Conservation (phyloP, 2,797 vertebrate genomes). For the Mus minutoides region DNA sequence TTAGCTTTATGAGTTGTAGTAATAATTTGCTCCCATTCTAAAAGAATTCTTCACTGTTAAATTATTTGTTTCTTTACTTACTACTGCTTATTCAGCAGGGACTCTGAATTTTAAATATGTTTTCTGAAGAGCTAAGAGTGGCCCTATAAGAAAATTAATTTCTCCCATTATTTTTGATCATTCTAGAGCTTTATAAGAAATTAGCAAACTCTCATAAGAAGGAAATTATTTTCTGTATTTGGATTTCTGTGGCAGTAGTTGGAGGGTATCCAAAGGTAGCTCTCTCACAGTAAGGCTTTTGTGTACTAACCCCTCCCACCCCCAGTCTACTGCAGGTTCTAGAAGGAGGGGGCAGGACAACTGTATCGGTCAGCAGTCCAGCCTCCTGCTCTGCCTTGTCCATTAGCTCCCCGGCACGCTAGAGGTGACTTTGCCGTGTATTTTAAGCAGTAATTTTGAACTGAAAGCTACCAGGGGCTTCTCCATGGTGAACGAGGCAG, state of each 20-base stretch:
- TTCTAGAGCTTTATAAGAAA: background rate
- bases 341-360: background rate
- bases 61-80: conserved; percentile 8
- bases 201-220: conserved; percentile 14
- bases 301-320: background rate
- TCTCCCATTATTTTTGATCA: background rate
- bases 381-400: background rate
- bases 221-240: conserved; percentile 36
- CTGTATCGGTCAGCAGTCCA: background rate
- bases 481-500: conserved; percentile 11
- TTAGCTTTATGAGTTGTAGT: conserved; percentile 22
- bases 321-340: background rate
- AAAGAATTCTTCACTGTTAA: conserved; percentile 26
- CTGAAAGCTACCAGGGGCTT: background rate
- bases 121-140: conserved; percentile 23
- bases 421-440: background rate
- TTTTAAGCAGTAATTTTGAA: background rate
- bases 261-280: conserved; percentile 91
- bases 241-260: conserved; percentile 86
- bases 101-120: conserved; percentile 5
- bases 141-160: background rate
- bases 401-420: background rate
- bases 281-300: background rate
- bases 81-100: background rate
- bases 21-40: background rate